Conservation (phyloP, 1,140 invertebrate species). For the Bombus balteatus region DNA sequence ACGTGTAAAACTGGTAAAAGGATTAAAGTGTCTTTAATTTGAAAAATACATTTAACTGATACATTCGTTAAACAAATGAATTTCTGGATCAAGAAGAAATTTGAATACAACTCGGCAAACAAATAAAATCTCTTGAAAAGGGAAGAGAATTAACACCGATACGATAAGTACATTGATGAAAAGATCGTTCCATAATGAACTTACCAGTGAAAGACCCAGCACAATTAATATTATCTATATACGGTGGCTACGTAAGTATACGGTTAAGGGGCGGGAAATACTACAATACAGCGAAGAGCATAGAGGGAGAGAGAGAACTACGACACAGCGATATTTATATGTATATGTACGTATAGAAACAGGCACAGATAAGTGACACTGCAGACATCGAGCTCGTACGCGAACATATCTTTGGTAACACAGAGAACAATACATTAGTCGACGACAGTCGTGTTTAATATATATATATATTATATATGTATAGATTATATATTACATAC, state of each 20-base stretch:
- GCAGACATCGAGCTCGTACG: slow-evolving; percentile 78
- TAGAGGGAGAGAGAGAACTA: slow-evolving; percentile 34
- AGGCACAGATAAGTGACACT: slow-evolving; percentile 73
- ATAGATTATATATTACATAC: not conserved
- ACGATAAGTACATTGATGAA: not conserved
- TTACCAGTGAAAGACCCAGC: not conserved
- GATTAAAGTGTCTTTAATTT: not conserved
- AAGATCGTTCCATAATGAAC: not conserved
- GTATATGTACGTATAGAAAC: slow-evolving; percentile 62
- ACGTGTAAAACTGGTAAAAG: not conserved
- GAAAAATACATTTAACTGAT: not conserved
- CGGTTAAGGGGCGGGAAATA: slow-evolving; percentile 9
- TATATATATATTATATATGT: slow-evolving; percentile 37
- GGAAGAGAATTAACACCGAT: not conserved
- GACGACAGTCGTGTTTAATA: slow-evolving; percentile 55
- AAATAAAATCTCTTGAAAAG: not conserved
- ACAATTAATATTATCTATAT: not conserved
- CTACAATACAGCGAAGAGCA: slow-evolving; percentile 34
- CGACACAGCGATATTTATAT: slow-evolving; percentile 43
- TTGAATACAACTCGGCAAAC: not conserved
- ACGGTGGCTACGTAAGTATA: not conserved
- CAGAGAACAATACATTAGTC: slow-evolving; percentile 61
- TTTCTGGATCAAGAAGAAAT: not conserved
- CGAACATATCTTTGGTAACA: slow-evolving; percentile 64
- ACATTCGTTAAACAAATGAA: not conserved